These are phyloP conservation scores for Scaptomyza hsui DNA, from an alignment of 1,140 invertebrate species.

Conservation along the genomic window DNA sequence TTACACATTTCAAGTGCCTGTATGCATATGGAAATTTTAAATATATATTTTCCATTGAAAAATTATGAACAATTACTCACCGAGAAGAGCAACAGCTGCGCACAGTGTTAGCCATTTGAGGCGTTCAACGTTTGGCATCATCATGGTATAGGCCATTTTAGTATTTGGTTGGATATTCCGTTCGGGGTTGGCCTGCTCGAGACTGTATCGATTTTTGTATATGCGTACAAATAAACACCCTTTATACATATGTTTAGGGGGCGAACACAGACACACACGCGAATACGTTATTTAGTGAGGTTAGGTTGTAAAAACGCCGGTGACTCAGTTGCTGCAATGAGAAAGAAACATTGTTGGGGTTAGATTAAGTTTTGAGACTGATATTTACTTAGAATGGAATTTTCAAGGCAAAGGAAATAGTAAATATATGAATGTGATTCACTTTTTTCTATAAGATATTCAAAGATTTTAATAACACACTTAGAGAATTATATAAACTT, in stretches of 20 bases:
- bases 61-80: constrained; percentile 62
- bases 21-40: neutral
- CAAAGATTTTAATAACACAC: neutral
- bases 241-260: constrained; percentile 20
- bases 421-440: neutral
- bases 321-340: constrained; percentile 57
- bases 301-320: constrained; percentile 10
- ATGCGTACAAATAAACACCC: constrained; percentile 60
- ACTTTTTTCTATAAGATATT: neutral
- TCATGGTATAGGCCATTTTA: constrained; percentile 58
- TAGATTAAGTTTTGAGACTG: neutral
- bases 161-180: constrained; percentile 22
- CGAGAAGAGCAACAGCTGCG: constrained; percentile 67
- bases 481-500: too few relatives aligned
- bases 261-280: constrained; percentile 19
- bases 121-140: constrained; percentile 58
- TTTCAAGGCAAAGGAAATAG: neutral
- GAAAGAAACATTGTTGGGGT: constrained; percentile 12
- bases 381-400: neutral
- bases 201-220: constrained; percentile 59
- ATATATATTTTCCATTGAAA: constrained; percentile 15
- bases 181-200: constrained; percentile 32
- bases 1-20: constrained; percentile 12
- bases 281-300: constrained; percentile 14
- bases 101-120: constrained; percentile 72